Evolutionary conservation across 2,113 vertebrate genomes (phyloP).

Genomic region (Shinisaurus crocodilurus): DNA sequence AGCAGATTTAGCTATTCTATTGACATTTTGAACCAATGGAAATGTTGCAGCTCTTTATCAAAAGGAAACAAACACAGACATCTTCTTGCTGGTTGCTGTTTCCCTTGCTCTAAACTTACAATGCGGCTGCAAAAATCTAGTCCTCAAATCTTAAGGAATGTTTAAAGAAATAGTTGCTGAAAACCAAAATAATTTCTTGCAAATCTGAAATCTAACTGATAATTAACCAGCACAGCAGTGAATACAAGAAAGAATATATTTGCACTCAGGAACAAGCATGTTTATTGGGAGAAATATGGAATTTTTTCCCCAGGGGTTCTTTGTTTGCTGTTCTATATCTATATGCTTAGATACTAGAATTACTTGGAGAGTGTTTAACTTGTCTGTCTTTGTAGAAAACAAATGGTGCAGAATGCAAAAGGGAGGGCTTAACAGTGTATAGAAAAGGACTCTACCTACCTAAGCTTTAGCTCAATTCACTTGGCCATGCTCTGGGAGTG

Average conservation of each 20-base stretch:
- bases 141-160: not conserved
- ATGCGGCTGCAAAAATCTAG: too few relatives aligned
- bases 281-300: not conserved
- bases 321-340: too few relatives aligned
- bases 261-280: not conserved
- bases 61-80: not conserved
- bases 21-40: not conserved
- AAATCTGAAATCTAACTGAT: not conserved
- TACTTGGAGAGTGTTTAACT: not conserved
- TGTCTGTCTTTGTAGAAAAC: not conserved
- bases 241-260: not conserved
- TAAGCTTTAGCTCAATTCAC: too few relatives aligned
- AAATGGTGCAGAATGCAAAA: not conserved
- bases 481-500: too few relatives aligned
- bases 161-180: not conserved
- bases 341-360: not conserved
- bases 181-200: conserved; percentile 11
- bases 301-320: not conserved
- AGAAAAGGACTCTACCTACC: too few relatives aligned
- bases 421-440: too few relatives aligned
- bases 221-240: not conserved
- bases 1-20: conserved; percentile 31
- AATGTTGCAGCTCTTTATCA: conserved; percentile 11
- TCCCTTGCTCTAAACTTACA: too few relatives aligned
- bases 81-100: conserved; percentile 25